phyloP scores from a whole-genome alignment of 1,140 invertebrate genomes.

The Drosophila azteca region DNA sequence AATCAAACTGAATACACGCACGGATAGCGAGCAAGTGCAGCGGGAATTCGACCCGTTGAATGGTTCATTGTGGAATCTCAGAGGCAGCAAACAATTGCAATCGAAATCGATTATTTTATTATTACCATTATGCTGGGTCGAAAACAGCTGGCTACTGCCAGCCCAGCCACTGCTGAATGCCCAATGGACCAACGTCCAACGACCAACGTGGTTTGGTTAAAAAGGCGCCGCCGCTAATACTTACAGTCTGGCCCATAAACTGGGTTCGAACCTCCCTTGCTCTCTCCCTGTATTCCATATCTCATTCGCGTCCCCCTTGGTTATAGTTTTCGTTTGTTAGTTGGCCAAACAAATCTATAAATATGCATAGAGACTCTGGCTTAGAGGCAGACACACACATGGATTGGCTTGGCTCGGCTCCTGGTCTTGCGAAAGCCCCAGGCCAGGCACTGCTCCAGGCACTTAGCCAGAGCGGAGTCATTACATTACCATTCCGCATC shows the following conservation, averaged over 20 bases:
- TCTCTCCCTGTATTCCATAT: neutral
- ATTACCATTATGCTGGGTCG: constrained; percentile 66
- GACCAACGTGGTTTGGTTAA: constrained; percentile 38
- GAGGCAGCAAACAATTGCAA: constrained; percentile 56
- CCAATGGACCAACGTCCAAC: constrained; percentile 33
- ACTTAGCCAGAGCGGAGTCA: constrained; percentile 26
- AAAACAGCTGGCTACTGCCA: constrained; percentile 25
- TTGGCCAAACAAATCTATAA: constrained; percentile 67
- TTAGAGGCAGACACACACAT: constrained; percentile 40
- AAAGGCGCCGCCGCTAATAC: constrained; percentile 36
- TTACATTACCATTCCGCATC: neutral
- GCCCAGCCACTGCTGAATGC: constrained; percentile 45
- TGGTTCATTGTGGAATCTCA: constrained; percentile 43
- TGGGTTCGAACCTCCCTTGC: constrained; percentile 32
- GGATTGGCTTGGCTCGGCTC: constrained; percentile 43
- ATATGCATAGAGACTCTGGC: constrained; percentile 61
- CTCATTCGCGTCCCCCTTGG: neutral
- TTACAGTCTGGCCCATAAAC: constrained; percentile 56
- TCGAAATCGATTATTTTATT: constrained; percentile 67
- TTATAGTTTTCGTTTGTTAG: constrained; percentile 45
- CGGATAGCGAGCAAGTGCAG: constrained; percentile 48
- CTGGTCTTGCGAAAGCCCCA: constrained; percentile 65
- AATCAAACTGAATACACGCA: constrained; percentile 37
- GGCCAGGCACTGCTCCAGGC: constrained; percentile 24
- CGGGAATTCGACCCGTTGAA: constrained; percentile 49